A percentile compares a stretch with the other conserved stretches of the same genome.
These are phyloP conservation scores for Dolichallabes microphthalmus DNA, from an alignment of 2,113 vertebrate genomes.

Conservation along the genomic window DNA sequence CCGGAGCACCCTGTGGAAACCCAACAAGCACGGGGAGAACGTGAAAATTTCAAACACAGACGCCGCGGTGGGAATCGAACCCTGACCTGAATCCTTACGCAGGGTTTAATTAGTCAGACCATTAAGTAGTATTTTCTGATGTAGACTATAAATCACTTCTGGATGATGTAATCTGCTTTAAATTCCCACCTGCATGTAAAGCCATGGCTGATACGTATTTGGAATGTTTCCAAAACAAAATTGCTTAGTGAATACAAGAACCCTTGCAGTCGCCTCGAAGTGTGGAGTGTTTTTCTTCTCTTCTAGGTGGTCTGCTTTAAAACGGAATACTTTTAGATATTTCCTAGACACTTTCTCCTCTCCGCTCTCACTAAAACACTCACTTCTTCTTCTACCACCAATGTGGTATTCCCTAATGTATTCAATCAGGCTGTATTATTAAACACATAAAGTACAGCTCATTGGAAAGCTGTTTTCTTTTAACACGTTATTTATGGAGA, in stretches of 20 bases:
- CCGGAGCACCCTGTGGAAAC: no score
- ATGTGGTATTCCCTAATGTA: conserved; percentile 37
- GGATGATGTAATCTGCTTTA: neutral
- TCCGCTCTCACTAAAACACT: conserved; percentile 2
- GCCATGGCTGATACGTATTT: conserved; percentile 17
- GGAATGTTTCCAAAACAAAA: neutral
- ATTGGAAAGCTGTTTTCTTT: conserved; percentile 22
- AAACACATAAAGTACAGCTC: conserved; percentile 28
- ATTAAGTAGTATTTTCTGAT: neutral
- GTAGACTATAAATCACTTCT: neutral
- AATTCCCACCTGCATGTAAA: neutral
- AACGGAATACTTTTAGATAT: neutral
- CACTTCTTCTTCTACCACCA: conserved; percentile 4
- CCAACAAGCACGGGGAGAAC: no score
- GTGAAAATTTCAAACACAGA: no score
- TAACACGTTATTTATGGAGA: neutral
- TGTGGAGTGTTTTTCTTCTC: neutral
- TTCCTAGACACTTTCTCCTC: neutral
- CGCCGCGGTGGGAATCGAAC: no score
- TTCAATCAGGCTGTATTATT: conserved; percentile 36
- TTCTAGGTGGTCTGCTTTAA: neutral
- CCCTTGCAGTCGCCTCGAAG: neutral
- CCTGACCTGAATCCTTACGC: no score
- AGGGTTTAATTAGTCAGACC: neutral
- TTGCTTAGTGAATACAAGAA: neutral